These are phyloP conservation scores for Poeciliopsis paucimaculata DNA, from an alignment of 2,797 vertebrate species.

Conservation along the genomic window DNA sequence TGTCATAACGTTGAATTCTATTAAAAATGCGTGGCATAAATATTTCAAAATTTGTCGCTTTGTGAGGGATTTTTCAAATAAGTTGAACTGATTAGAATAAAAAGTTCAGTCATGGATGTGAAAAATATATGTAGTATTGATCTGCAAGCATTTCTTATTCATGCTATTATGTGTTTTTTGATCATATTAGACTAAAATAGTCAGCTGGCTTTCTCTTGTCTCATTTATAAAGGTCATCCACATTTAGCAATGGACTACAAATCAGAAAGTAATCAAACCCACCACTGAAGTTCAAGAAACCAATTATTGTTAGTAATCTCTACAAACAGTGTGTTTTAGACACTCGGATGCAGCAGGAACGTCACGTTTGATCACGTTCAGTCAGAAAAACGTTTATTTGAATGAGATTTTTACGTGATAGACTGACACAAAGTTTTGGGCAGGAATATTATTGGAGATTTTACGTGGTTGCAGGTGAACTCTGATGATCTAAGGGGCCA, in stretches of 20 bases:
- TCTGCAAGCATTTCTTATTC: background rate
- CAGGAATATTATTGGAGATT: background rate
- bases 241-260: background rate
- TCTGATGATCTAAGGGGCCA: slow-evolving; percentile 35
- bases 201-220: background rate
- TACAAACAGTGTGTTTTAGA: no score
- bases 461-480: background rate
- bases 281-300: background rate
- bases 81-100: background rate
- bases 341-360: background rate
- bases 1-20: background rate
- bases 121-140: background rate
- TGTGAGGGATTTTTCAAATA: background rate
- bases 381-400: background rate
- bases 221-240: background rate
- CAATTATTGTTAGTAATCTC: background rate
- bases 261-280: background rate
- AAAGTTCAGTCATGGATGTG: background rate
- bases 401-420: background rate
- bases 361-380: background rate
- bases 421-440: background rate
- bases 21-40: background rate
- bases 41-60: background rate
- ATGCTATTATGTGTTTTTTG: background rate
- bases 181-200: background rate